phyloP scores from a whole-genome alignment of 2,113 vertebrate species.

The Nasalis larvatus region DNA sequence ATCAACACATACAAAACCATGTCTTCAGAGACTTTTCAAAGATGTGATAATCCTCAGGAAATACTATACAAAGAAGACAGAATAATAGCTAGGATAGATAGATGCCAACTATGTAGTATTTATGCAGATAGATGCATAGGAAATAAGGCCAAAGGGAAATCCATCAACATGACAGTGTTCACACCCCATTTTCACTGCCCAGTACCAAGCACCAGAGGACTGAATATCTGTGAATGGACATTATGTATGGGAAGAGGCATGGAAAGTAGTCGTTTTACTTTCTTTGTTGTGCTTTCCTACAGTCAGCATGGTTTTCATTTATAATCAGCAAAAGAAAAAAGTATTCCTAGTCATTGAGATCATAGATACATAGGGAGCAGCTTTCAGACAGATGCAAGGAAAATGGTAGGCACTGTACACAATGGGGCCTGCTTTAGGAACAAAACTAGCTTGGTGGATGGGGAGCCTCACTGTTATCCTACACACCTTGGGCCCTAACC shows the following conservation, averaged over 20 bases:
- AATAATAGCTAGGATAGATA: background rate
- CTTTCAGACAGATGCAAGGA: background rate
- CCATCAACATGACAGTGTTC: background rate
- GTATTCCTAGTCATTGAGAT: background rate
- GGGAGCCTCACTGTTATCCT: fast-evolving
- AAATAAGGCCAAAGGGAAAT: background rate
- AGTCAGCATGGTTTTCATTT: background rate
- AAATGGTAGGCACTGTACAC: fast-evolving
- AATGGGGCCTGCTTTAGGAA: fast-evolving
- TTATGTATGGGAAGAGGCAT: background rate
- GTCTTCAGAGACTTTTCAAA: background rate
- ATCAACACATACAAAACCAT: background rate
- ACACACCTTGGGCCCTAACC: fast-evolving
- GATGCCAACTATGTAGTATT: background rate
- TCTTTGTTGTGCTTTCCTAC: background rate
- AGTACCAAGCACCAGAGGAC: background rate
- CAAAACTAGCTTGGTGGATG: fast-evolving
- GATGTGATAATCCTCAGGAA: background rate
- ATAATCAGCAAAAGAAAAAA: background rate
- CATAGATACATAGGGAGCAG: background rate
- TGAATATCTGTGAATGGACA: background rate
- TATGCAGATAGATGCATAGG: slow-evolving; percentile 38
- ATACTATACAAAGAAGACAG: background rate
- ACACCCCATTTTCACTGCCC: background rate
- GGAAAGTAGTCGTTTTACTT: slow-evolving; percentile 2